Base-by-base conservation (phyloP, 2,888 invertebrate species). In the Germaria angustata region DNA sequence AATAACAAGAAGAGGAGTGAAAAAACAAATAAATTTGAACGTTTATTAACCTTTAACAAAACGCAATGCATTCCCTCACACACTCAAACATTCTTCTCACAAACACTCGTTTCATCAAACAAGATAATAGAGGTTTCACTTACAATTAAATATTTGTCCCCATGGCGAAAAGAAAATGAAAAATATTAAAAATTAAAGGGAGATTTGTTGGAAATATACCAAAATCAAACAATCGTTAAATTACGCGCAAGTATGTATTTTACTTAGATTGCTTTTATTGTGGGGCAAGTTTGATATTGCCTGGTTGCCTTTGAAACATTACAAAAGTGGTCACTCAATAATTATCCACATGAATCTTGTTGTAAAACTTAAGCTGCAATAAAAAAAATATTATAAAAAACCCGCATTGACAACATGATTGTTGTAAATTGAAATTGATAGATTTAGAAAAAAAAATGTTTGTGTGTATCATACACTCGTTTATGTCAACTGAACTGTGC, bases 401-500 rank as follows among this genome's bases (percentile, higher is more conserved):
- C 82, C 82, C 82, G 82, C 82, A 82, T 79, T 79, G 79, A 75
- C 75, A 78, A 44, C 39, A 55, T 76, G 82, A 82, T 76, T 82
- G 79, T 49, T 75, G 75, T 82, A 75, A 82, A 82, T 82, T 82
- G 79, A 82, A 82, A 82, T 82, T 82, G 82, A 82, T 79, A 82
- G 82, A 82, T 82, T 79, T 53, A 61, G 34, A 44, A 8, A 34
- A 15, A 76, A 51, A 36, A 11, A 24, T 53, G 8, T 41, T n/a
- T 41, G 9, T 22, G 0, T 59, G 11, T 15, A 11, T 7, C 13
- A 11, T 20, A 15, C 11, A 28, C 15, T 15, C 15, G n/a, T 3
- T 20, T 6, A 53, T 53, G 17, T 41, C 17, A 24, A 39, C 13
- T 39, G 20, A 28, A 72, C n/a, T 28, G 15, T 1, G 9, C 20